These are phyloP conservation scores for Atopsyche davidsoni DNA, from an alignment of 1,140 invertebrate genomes.

Conservation along the genomic window DNA sequence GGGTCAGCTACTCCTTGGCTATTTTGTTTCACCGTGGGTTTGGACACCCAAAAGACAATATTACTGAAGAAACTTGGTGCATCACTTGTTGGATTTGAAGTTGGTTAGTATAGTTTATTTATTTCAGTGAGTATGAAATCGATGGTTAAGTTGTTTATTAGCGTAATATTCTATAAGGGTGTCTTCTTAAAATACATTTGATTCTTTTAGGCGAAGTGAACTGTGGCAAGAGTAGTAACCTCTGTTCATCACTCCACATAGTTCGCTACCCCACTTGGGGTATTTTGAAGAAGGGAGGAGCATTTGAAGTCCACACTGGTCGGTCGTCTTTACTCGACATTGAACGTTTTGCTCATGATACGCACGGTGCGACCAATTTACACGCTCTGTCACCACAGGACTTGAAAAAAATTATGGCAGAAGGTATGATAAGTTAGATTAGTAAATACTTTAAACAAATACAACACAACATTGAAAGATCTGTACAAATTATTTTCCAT, in stretches of 20 bases:
- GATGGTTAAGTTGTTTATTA: background rate
- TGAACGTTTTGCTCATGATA: constrained; percentile 61
- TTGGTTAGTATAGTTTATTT: constrained; percentile 49
- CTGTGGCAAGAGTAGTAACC: constrained; percentile 48
- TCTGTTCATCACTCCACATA: constrained; percentile 53
- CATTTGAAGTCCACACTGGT: constrained; percentile 67
- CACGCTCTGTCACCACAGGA: constrained; percentile 56
- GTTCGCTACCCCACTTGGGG: constrained; percentile 64
- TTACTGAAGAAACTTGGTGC: constrained; percentile 56
- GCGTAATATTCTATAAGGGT: background rate
- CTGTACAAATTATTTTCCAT: constrained; percentile 18
- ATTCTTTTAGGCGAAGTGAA: constrained; percentile 51
- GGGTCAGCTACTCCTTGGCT: constrained; percentile 51
- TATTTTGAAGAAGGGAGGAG: constrained; percentile 63
- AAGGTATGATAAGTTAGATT: too few relatives aligned
- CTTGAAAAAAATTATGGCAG: constrained; percentile 48
- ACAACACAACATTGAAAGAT: too few relatives aligned
- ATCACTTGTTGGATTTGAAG: constrained; percentile 52
- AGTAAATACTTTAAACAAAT: too few relatives aligned
- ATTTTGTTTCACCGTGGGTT: constrained; percentile 58
- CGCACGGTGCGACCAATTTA: constrained; percentile 56
- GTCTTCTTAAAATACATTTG: constrained; percentile 5
- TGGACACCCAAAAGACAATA: constrained; percentile 48
- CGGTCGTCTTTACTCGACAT: constrained; percentile 59
- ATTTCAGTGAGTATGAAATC: constrained; percentile 7